Evolutionary conservation across 2,797 vertebrate species (phyloP).

Genomic region (Liparis tanakae): DNA sequence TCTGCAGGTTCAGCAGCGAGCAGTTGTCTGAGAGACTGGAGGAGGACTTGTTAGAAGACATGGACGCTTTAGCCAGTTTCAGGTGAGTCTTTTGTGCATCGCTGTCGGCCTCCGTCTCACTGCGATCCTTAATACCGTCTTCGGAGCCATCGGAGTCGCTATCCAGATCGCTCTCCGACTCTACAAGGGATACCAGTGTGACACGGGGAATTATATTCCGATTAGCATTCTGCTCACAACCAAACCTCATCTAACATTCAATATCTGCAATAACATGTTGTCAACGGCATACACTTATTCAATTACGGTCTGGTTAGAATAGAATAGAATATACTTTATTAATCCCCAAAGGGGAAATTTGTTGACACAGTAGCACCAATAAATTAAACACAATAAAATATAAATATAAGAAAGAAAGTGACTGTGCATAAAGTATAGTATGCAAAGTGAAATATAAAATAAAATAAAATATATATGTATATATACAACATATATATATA

Average conservation of each 20-base stretch:
- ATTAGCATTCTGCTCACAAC: conserved; percentile 45
- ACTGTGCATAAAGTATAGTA: too few species aligned
- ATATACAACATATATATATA: too few species aligned
- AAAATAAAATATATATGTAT: too few species aligned
- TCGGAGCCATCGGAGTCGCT: conserved; percentile 91
- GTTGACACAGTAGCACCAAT: too few species aligned
- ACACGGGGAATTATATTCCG: conserved; percentile 17
- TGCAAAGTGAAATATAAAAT: too few species aligned
- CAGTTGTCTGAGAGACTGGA: conserved; percentile 71
- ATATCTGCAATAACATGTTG: conserved; percentile 14
- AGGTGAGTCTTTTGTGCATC: conserved; percentile 84
- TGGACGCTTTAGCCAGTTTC: conserved; percentile 81
- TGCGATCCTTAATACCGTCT: conserved; percentile 88
- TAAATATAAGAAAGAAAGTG: too few species aligned
- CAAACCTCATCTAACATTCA: conserved; percentile 19
- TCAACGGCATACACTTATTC: neutral
- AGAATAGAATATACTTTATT: too few species aligned
- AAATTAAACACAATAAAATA: too few species aligned
- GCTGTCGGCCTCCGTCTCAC: conserved; percentile 87
- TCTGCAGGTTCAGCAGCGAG: conserved; percentile 86
- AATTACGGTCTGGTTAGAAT: conserved; percentile 16
- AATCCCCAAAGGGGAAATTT: too few species aligned
- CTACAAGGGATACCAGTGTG: conserved; percentile 72
- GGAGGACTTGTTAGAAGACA: conserved; percentile 82
- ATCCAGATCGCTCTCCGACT: conserved; percentile 93